These are phyloP conservation scores for Drosophila elegans DNA, from an alignment of 1,140 invertebrate species.

Conservation along the genomic window DNA sequence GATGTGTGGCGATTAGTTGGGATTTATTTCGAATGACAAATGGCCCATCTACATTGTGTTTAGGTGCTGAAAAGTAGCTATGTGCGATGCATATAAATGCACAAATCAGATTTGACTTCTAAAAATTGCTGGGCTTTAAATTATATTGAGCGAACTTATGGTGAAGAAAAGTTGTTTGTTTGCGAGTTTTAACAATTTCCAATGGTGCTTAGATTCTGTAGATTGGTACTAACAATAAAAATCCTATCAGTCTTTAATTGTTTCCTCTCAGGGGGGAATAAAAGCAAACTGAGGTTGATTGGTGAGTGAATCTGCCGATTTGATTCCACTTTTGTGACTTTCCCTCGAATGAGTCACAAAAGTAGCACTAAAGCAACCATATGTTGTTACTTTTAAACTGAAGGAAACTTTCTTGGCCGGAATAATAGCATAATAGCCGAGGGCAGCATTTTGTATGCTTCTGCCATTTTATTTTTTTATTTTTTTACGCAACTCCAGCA, in stretches of 20 bases:
- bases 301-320: constrained; percentile 11
- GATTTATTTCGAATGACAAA: constrained; percentile 47
- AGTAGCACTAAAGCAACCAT: constrained; percentile 25
- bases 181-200: not conserved
- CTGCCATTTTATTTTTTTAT: constrained; percentile 45
- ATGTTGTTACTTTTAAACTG: constrained; percentile 21
- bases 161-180: constrained; percentile 2
- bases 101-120: not conserved
- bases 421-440: constrained; percentile 26
- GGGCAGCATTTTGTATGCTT: constrained; percentile 36
- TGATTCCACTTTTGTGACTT: constrained; percentile 6
- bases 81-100: constrained; percentile 34
- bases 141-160: constrained; percentile 10
- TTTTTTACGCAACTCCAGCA: constrained; percentile 42
- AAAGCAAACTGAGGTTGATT: constrained; percentile 16
- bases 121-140: not conserved
- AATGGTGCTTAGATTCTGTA: not conserved
- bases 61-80: constrained; percentile 38
- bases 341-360: constrained; percentile 15
- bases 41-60: constrained; percentile 40
- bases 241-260: constrained; percentile 13
- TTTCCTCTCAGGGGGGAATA: constrained; percentile 9
- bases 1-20: constrained; percentile 50
- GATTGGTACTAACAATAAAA: constrained; percentile 8
- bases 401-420: constrained; percentile 15